phyloP scores from a whole-genome alignment of 2,113 vertebrate species.

The Equus przewalskii region DNA sequence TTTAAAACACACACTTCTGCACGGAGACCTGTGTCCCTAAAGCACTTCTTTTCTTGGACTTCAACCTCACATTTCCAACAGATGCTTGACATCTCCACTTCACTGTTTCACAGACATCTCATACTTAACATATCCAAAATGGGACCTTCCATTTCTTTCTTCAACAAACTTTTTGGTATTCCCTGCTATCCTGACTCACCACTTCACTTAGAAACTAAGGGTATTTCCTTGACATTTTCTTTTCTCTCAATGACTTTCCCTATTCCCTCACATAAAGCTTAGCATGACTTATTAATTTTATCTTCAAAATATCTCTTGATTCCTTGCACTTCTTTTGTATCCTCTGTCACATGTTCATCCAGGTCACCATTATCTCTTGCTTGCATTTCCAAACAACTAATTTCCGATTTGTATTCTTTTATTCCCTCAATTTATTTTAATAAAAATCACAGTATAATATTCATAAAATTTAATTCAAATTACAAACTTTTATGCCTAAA shows the following conservation, averaged over 20 bases:
- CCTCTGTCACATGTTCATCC: background rate
- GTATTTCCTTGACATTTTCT: background rate
- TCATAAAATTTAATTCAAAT: background rate
- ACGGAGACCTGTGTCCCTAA: background rate
- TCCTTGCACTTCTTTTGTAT: background rate
- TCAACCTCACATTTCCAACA: background rate
- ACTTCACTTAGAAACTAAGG: background rate
- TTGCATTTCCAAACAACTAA: background rate
- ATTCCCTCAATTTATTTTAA: background rate
- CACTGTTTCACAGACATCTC: background rate
- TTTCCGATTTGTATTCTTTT: background rate
- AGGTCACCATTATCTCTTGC: background rate
- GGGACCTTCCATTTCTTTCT: background rate
- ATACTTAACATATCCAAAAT: background rate
- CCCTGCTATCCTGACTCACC: background rate
- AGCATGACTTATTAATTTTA: background rate
- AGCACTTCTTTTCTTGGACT: background rate
- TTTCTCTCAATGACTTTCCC: background rate
- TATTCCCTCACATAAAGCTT: background rate
- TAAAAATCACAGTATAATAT: background rate
- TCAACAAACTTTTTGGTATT: background rate
- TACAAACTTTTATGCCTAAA: background rate
- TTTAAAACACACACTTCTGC: background rate
- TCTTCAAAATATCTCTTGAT: background rate
- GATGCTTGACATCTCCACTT: background rate